phyloP scores from a whole-genome alignment of 1,140 invertebrate species.

The Lepidurus apus region DNA sequence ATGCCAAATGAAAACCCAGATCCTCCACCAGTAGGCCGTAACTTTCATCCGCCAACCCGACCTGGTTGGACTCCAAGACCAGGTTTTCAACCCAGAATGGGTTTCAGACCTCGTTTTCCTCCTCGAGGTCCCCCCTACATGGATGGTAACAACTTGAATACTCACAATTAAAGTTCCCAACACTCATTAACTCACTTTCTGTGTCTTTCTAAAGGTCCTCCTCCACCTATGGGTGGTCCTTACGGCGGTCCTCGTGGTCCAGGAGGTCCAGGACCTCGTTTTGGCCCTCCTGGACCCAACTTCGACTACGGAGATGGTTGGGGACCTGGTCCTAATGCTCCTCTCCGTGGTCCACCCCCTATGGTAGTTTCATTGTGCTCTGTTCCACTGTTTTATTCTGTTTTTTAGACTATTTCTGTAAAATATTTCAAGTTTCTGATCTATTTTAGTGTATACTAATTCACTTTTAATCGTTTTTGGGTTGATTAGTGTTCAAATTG shows the following conservation, averaged over 20 bases:
- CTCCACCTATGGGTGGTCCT: background rate
- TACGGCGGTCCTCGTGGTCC: slow-evolving; percentile 20
- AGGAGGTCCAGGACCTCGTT: background rate
- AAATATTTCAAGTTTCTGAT: background rate
- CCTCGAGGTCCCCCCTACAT: background rate
- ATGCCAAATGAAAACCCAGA: slow-evolving; percentile 8
- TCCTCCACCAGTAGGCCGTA: background rate
- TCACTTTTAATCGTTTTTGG: background rate
- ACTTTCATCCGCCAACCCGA: background rate
- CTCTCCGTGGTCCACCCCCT: background rate
- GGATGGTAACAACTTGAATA: background rate
- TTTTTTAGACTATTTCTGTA: background rate
- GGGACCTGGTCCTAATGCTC: background rate
- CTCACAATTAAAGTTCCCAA: background rate
- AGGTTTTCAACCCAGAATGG: slow-evolving; percentile 13
- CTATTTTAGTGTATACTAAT: too few relatives aligned
- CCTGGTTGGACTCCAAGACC: background rate
- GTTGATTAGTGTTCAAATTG: too few relatives aligned
- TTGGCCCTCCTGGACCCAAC: background rate
- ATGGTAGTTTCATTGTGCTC: background rate
- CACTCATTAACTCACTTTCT: background rate
- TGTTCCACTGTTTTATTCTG: background rate
- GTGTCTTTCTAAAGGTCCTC: background rate
- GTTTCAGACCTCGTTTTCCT: background rate
- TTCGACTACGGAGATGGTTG: background rate